These are phyloP conservation scores for Folsomia manolachei DNA, from an alignment of 2,888 invertebrate genomes.

Conservation along the genomic window DNA sequence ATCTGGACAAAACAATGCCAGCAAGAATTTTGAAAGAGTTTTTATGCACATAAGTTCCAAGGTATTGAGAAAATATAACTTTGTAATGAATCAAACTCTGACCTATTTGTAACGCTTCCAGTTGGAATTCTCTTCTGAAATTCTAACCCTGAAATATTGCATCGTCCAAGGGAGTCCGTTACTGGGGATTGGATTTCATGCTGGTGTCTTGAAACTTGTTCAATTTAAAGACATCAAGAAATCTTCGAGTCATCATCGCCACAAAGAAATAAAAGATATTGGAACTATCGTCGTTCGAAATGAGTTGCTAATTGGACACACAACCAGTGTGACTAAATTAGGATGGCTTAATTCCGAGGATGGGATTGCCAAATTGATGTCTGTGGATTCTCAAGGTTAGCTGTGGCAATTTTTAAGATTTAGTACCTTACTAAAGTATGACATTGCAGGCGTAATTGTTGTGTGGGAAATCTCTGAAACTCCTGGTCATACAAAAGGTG, in stretches of 20 bases:
- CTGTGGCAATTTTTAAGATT: not conserved
- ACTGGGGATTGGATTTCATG: too few relatives aligned
- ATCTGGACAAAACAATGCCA: too few relatives aligned
- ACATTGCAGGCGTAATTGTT: constrained; percentile 24
- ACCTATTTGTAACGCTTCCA: too few relatives aligned
- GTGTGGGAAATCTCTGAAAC: constrained; percentile 18
- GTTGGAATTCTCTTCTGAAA: not conserved
- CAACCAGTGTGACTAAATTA: constrained; percentile 19
- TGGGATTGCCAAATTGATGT: constrained; percentile 5
- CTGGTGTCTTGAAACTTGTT: not conserved
- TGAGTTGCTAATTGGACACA: constrained; percentile 27
- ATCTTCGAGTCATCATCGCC: too few relatives aligned
- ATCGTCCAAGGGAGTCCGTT: not conserved
- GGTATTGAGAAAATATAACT: too few relatives aligned
- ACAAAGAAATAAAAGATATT: too few relatives aligned
- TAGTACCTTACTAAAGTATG: not conserved
- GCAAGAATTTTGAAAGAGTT: not conserved
- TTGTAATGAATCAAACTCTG: too few relatives aligned
- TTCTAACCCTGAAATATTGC: not conserved
- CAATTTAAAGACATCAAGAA: not conserved
- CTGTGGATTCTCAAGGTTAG: constrained; percentile 10
- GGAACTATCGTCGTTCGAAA: constrained; percentile 1
- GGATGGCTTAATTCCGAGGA: constrained; percentile 14
- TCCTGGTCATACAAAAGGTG: constrained; percentile 1
- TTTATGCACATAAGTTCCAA: not conserved